These are phyloP conservation scores for Heterotis niloticus DNA, from an alignment of 2,113 vertebrate species.

Conservation along the genomic window DNA sequence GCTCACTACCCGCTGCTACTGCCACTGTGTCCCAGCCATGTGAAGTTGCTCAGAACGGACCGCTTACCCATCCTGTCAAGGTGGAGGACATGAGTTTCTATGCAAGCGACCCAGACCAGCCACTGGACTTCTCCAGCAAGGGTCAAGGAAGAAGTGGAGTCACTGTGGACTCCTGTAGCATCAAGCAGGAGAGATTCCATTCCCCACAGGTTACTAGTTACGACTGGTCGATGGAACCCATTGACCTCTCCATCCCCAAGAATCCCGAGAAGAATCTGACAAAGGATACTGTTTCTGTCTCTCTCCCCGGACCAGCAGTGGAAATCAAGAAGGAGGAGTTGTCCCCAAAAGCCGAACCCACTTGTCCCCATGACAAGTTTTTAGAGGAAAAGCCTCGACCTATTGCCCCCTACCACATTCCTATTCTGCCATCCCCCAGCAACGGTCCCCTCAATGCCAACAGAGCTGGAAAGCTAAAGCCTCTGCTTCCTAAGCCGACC, in stretches of 20 bases:
- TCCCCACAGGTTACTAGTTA: slow-evolving; percentile 55
- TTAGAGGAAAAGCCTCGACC: slow-evolving; percentile 27
- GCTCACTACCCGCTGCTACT: slow-evolving; percentile 53
- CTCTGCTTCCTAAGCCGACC: slow-evolving; percentile 86
- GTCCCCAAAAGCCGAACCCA: slow-evolving; percentile 37
- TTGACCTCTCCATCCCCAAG: slow-evolving; percentile 90
- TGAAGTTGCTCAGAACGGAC: slow-evolving; percentile 54
- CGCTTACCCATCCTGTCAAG: slow-evolving; percentile 64
- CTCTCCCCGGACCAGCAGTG: background rate
- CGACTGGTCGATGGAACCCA: slow-evolving; percentile 80
- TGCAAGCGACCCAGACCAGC: slow-evolving; percentile 75
- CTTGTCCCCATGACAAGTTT: slow-evolving; percentile 33
- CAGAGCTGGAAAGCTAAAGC: slow-evolving; percentile 79
- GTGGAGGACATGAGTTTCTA: slow-evolving; percentile 67
- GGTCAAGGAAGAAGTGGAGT: slow-evolving; percentile 38
- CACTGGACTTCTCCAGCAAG: slow-evolving; percentile 89
- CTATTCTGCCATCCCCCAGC: slow-evolving; percentile 63
- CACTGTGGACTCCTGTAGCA: slow-evolving; percentile 53
- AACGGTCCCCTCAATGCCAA: slow-evolving; percentile 56
- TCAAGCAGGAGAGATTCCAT: slow-evolving; percentile 72
- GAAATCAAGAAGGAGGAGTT: slow-evolving; percentile 66
- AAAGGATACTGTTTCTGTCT: slow-evolving; percentile 9
- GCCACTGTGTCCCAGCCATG: slow-evolving; percentile 17
- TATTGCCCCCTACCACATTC: slow-evolving; percentile 70
- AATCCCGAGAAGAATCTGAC: slow-evolving; percentile 52